Evolutionary conservation across 2,888 invertebrate species (phyloP).

Genomic region (Leptothorax acervorum): DNA sequence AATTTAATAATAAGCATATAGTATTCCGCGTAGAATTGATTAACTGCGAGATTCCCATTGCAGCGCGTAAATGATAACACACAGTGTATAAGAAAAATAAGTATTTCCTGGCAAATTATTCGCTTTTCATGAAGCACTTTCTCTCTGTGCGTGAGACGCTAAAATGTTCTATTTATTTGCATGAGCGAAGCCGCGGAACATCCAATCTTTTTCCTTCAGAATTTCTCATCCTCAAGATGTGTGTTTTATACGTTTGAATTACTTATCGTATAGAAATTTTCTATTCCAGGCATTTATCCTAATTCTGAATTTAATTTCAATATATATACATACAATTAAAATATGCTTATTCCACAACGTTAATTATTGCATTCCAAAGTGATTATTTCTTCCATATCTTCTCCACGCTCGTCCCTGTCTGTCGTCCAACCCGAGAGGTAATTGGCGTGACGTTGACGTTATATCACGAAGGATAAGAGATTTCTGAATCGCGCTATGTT

Average conservation of each 20-base stretch:
- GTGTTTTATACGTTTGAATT: not conserved
- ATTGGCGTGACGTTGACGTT: slow-evolving; percentile 78
- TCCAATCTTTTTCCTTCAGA: not conserved
- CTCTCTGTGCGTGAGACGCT: slow-evolving; percentile 7
- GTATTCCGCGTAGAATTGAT: not conserved
- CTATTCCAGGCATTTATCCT: not conserved
- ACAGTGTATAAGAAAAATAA: not conserved
- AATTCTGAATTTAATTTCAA: slow-evolving; percentile 16
- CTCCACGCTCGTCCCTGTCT: slow-evolving; percentile 60
- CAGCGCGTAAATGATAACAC: not conserved
- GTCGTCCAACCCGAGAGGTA: slow-evolving; percentile 66
- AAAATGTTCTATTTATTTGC: slow-evolving; percentile 22
- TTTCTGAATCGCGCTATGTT: slow-evolving; percentile 46
- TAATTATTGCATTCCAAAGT: slow-evolving; percentile 62
- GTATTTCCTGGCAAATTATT: slow-evolving; percentile 27
- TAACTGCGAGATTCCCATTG: slow-evolving; percentile 6
- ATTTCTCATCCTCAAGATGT: not conserved
- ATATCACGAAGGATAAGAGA: slow-evolving; percentile 70
- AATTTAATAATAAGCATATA: slow-evolving; percentile 8
- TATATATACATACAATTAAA: slow-evolving; percentile 26
- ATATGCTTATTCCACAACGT: slow-evolving; percentile 36
- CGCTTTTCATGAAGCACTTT: slow-evolving; percentile 28
- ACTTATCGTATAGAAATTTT: not conserved
- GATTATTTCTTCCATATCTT: slow-evolving; percentile 38
- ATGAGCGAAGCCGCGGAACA: not conserved